A percentile compares a stretch with the other conserved stretches of the same genome.
Evolutionary conservation across 2,797 vertebrate genomes (phyloP).

Genomic region (Thamnophis elegans): DNA sequence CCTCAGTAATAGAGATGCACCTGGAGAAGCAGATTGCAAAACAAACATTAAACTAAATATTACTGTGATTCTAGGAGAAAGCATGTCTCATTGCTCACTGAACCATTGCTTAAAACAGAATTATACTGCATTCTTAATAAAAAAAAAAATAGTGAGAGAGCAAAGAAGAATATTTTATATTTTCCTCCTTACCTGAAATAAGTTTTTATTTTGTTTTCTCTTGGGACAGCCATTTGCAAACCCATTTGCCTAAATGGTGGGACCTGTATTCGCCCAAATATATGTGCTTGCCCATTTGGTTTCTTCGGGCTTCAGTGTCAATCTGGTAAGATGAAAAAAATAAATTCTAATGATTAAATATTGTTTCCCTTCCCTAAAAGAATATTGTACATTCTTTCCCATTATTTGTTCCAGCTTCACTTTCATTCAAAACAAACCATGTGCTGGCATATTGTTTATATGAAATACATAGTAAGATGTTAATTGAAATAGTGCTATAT

Average conservation of each 20-base stretch:
- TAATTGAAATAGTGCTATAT: neutral
- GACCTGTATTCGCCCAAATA: conserved; percentile 68
- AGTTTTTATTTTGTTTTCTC: neutral
- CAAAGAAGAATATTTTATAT: neutral
- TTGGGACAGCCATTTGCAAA: conserved; percentile 74
- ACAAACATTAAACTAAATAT: neutral
- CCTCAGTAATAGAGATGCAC: neutral
- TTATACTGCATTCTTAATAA: neutral
- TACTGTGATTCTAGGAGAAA: neutral
- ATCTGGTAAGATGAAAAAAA: conserved; percentile 68
- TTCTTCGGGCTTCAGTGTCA: conserved; percentile 82
- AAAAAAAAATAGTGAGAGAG: neutral
- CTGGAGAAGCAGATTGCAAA: neutral
- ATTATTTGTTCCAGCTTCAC: neutral
- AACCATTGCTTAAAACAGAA: neutral
- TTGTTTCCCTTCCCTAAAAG: neutral
- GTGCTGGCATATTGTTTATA: neutral
- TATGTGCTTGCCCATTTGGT: conserved; percentile 75
- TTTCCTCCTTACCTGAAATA: neutral
- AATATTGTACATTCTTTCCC: neutral
- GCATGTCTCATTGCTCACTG: neutral
- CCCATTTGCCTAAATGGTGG: conserved; percentile 82
- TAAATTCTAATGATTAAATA: neutral
- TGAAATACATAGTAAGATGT: neutral
- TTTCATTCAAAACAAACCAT: neutral